These are phyloP conservation scores for Callimorpha dominula DNA, from an alignment of 2,888 invertebrate genomes.

Conservation along the genomic window DNA sequence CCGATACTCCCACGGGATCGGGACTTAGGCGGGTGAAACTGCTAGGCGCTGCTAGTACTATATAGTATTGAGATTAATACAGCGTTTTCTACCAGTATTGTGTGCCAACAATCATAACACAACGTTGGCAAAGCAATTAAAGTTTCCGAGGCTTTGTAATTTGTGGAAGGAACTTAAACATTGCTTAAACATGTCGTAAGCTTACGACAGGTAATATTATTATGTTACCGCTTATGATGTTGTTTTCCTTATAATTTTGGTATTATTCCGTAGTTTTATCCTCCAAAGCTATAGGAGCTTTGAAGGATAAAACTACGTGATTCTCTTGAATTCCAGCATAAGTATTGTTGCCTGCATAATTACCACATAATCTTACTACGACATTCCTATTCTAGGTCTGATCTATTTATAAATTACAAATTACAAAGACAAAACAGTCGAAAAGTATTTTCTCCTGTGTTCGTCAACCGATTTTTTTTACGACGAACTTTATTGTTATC, in stretches of 20 bases:
- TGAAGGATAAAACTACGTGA: slow-evolving; percentile 5
- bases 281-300: background rate
- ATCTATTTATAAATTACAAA: no score
- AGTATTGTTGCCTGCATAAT: background rate
- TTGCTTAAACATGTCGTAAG: slow-evolving; percentile 9
- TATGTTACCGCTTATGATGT: background rate
- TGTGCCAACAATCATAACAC: slow-evolving; percentile 19
- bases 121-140: slow-evolving; percentile 18
- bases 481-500: no score
- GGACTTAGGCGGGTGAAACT: no score
- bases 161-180: slow-evolving; percentile 10
- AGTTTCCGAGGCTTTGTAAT: slow-evolving; percentile 13
- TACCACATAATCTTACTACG: background rate
- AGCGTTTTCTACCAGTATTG: slow-evolving; percentile 2
- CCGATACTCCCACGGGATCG: no score
- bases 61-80: background rate
- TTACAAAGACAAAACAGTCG: no score
- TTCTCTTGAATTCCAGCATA: slow-evolving; percentile 6
- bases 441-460: no score
- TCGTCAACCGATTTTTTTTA: no score
- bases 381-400: no score
- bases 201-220: background rate
- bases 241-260: slow-evolving; percentile 3
- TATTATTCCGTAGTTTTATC: no score
- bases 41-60: no score